Evolutionary conservation across 1,140 invertebrate genomes (phyloP), one percentile per base, ranked within the genome.

Genomic region (Proctacanthus coquilletti): DNA sequence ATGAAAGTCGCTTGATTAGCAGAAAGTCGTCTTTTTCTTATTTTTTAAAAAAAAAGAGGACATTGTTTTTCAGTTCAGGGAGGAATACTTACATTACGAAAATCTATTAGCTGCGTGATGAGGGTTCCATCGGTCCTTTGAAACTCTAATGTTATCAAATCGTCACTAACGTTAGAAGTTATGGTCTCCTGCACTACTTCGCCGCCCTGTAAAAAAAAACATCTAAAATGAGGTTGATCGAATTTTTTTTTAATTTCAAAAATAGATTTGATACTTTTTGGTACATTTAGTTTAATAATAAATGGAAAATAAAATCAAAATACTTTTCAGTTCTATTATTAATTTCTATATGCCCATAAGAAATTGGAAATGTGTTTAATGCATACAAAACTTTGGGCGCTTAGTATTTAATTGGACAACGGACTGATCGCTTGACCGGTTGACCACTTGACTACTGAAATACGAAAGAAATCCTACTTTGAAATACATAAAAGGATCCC

Each of bases 161-260:
- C 87, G 45, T 89, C 84, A 25, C 74, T 80, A 32, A 87, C 78
- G 63, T 95, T 94, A 11, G 87, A 82, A 42, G 75, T 75, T 56
- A 95, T 92, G 36, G 77, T 87, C 64, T 96, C 87, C 53, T 86
- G 78, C 50, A 92, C 72, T 45, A 94, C 82, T 66, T 93, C 88
- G 18, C 88, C 89, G 48, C 89, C 88, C 81, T 89, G 61, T 21
- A 68, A 63, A 40, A 45, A 48, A 40, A 42, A 17, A 42, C 19
- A 37, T n/a, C n/a, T n/a, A n/a, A n/a, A n/a, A n/a, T n/a, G n/a
- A n/a, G n/a, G n/a, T n/a, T n/a, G n/a, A n/a, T 25, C 6, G 23
- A 8, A 25, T 25, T 25, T 25, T 25, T n/a, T n/a, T 8, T 25
- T 8, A 25, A 25, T 25, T 25, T 25, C n/a, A 25, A 25, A 25